Evolutionary conservation across 1,140 invertebrate species (phyloP), one percentile per base, ranked within the genome.

Genomic region (Drosophila ironensis): DNA sequence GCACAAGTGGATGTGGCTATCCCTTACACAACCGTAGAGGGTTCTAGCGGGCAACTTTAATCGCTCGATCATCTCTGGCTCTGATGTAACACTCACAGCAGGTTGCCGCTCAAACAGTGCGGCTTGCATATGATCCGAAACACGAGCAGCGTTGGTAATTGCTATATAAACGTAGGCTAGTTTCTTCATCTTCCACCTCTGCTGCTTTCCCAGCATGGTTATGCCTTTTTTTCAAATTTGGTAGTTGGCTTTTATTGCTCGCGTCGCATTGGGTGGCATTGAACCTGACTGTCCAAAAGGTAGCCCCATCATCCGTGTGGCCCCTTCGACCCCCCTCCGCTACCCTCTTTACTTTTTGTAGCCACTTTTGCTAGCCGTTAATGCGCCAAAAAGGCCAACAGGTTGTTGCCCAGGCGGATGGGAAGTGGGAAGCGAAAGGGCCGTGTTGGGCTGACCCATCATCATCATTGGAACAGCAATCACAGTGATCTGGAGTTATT

Each of bases 61-160:
- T 28, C 51, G 27, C 64, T 41, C 0, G 27, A 47, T 27, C 66
- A 70, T 44, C 66, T 59, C 66, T 50, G 25, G 45, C 30, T 60
- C 17, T 42, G 41, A 56, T 42, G 56, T 61, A 63, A 69, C 42
- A 48, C 42, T 19, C 20, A 30, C 9, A 46, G n/a, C n/a, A n/a
- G n/a, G 27, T 22, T 7, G 2, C n/a, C 35, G 27, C 19, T 7
- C 20, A 52, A 14, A 19, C 40, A 28, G 24, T 28, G 41, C 16
- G 42, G 45, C 50, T 33, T 70, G 57, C 37, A 73, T 73, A 82
- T 61, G 68, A 45, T 76, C 64, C 59, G 67, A 72, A 81, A 84
- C 61, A 82, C 72, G 78, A 76, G 68, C 72, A 81, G 72, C 66
- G 77, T 72, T 82, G 72, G 77, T 81, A 81, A 81, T 81, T 72